Conservation (phyloP, 1,140 invertebrate genomes). For the Habropoda laboriosa region DNA sequence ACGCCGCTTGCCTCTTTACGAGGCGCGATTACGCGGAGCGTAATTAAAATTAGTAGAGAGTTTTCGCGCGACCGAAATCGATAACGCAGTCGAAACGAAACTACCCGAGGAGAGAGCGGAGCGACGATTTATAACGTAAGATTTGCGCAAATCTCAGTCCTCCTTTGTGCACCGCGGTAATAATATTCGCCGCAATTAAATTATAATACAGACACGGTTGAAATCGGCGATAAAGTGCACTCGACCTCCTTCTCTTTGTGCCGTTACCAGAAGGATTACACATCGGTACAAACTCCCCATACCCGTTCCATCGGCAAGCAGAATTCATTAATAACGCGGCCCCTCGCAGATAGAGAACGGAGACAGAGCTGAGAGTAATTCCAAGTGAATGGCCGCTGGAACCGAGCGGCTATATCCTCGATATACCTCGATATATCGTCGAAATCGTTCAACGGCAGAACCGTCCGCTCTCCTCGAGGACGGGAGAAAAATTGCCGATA, state of each 20-base stretch:
- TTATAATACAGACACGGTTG: conserved; percentile 30
- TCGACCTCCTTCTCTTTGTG: neutral
- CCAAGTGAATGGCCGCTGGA: neutral
- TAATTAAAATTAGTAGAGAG: conserved; percentile 28
- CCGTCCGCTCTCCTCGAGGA: neutral
- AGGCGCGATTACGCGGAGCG: conserved; percentile 23
- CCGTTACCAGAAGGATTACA: conserved; percentile 31
- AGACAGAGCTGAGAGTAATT: conserved; percentile 3
- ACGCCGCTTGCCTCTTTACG: neutral
- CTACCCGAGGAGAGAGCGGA: neutral
- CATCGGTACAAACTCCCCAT: conserved; percentile 20
- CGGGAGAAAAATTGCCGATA: neutral
- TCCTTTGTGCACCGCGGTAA: conserved; percentile 36
- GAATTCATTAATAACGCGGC: conserved; percentile 38
- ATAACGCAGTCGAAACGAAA: conserved; percentile 10
- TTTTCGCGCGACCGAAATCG: conserved; percentile 14
- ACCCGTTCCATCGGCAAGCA: conserved; percentile 2
- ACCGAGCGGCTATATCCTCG: conserved; percentile 12
- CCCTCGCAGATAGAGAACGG: neutral
- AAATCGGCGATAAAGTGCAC: conserved; percentile 39
- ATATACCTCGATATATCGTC: neutral
- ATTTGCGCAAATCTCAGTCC: conserved; percentile 19
- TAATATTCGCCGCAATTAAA: conserved; percentile 43
- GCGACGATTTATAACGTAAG: conserved; percentile 28
- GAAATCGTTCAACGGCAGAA: neutral